phyloP scores from a whole-genome alignment of 2,113 vertebrate species.

The Macquaria ambigua region DNA sequence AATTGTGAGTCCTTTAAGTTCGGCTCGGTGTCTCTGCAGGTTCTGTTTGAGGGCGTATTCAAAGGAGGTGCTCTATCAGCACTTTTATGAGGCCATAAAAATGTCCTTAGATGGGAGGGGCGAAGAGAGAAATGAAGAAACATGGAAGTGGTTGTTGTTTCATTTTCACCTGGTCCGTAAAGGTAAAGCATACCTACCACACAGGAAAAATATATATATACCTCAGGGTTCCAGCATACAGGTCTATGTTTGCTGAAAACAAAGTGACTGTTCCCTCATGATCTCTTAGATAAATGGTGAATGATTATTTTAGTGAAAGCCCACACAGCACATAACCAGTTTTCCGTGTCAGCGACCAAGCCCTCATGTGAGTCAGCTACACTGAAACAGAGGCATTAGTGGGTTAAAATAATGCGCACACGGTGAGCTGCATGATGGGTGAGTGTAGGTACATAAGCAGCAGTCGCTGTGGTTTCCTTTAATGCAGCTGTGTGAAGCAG shows the following conservation, averaged over 20 bases:
- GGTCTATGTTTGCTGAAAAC: not conserved
- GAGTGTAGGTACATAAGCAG: slow-evolving; percentile 43
- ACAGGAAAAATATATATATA: not conserved
- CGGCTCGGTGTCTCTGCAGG: not conserved
- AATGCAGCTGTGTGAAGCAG: slow-evolving; percentile 54
- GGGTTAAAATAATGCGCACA: slow-evolving; percentile 58
- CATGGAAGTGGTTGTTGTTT: slow-evolving; percentile 8
- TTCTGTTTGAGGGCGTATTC: slow-evolving; percentile 8
- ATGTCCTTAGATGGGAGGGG: slow-evolving; percentile 2
- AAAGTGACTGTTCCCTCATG: not conserved
- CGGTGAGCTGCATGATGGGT: slow-evolving; percentile 49
- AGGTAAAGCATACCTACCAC: slow-evolving; percentile 31
- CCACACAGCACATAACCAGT: not conserved
- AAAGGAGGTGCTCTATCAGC: slow-evolving; percentile 13
- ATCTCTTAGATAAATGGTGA: not conserved
- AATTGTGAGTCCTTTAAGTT: not conserved
- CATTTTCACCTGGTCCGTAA: slow-evolving; percentile 32
- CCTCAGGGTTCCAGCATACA: not conserved
- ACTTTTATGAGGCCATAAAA: slow-evolving; percentile 20
- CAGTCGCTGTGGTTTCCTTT: slow-evolving; percentile 54
- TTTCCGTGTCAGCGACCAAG: not conserved
- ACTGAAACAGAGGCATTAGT: slow-evolving; percentile 63
- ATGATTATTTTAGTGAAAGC: not conserved
- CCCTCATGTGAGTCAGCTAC: slow-evolving; percentile 33
- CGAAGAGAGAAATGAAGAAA: not conserved